These are phyloP conservation scores for Tribolium castaneum DNA, from an alignment of 1,140 invertebrate species.

Conservation along the genomic window DNA sequence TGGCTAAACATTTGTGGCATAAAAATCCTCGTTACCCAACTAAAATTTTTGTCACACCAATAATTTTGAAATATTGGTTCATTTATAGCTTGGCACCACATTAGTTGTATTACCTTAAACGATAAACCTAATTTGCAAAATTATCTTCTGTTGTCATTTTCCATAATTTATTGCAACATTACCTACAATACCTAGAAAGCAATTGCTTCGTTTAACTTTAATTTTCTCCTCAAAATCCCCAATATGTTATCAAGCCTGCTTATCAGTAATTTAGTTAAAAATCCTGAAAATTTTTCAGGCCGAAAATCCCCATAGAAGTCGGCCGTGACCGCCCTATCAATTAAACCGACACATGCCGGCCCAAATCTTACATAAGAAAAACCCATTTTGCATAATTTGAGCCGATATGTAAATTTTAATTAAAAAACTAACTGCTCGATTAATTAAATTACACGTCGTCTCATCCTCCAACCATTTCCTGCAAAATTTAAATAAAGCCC, in stretches of 20 bases:
- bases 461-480: background rate
- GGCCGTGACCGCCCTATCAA: background rate
- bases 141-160: background rate
- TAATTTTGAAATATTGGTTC: background rate
- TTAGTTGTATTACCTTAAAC: background rate
- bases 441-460: background rate
- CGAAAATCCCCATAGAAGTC: background rate
- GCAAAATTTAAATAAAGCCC: conserved; percentile 3
- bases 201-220: background rate
- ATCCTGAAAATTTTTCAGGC: background rate
- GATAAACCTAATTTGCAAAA: background rate
- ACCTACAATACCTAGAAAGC: too few species aligned
- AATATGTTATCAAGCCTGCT: background rate
- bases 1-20: too few species aligned
- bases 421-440: background rate
- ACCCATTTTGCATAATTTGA: background rate
- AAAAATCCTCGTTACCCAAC: background rate
- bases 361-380: background rate
- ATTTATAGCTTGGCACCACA: background rate
- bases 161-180: too few species aligned
- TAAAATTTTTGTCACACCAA: background rate
- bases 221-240: background rate
- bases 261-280: background rate
- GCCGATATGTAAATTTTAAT: background rate
- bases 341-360: background rate